Conservation (phyloP, 2,113 vertebrate species). For the Gobiocypris rarus region DNA sequence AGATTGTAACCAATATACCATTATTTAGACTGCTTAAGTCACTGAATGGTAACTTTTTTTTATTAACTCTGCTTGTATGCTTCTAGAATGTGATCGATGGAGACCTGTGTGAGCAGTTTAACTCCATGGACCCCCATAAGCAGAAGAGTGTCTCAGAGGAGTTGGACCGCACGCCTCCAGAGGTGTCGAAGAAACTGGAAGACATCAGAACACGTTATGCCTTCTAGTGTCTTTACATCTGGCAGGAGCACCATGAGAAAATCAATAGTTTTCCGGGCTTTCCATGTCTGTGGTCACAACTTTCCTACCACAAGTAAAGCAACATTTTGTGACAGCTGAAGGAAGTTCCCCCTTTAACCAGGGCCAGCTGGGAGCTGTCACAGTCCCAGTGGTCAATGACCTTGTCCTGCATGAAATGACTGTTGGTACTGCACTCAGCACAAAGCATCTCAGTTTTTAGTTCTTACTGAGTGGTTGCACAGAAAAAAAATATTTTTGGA, state of each 20-base stretch:
- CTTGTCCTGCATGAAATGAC: neutral
- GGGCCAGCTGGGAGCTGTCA: slow-evolving; percentile 10
- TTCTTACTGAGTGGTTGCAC: neutral
- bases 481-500: neutral
- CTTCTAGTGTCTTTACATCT: slow-evolving; percentile 77
- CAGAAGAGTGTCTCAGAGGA: slow-evolving; percentile 97
- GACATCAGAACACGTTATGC: slow-evolving; percentile 98
- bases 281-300: slow-evolving; percentile 18
- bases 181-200: slow-evolving; percentile 98
- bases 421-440: neutral
- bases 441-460: neutral
- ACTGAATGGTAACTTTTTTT: neutral
- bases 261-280: slow-evolving; percentile 7
- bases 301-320: slow-evolving; percentile 33
- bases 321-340: neutral
- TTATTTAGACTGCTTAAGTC: neutral
- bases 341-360: neutral
- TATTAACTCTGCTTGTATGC: neutral
- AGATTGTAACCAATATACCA: neutral
- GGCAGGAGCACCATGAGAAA: neutral
- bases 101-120: slow-evolving; percentile 98
- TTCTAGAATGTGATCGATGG: slow-evolving; percentile 96
- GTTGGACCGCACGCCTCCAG: slow-evolving; percentile 92
- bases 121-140: slow-evolving; percentile 99
- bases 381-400: slow-evolving; percentile 19